A percentile compares a stretch with the other conserved stretches of the same genome.
phyloP scores from a whole-genome alignment of 2,113 vertebrate genomes.

The Coptodon rendalli region DNA sequence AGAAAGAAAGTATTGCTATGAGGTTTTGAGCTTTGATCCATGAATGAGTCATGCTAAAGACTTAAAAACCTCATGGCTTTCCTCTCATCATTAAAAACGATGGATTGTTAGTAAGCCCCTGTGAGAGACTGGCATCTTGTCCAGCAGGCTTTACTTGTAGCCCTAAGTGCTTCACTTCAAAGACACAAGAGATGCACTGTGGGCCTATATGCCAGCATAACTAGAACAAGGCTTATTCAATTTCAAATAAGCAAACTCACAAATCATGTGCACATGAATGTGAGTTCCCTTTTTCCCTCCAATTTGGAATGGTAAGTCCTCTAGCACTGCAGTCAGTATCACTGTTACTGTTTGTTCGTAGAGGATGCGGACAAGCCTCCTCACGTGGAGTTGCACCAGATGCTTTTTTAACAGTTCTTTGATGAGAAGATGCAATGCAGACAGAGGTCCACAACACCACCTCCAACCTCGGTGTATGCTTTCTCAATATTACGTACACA shows the following conservation, averaged over 20 bases:
- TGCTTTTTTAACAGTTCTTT: not conserved
- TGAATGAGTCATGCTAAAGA: slow-evolving; percentile 47
- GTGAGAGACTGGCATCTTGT: slow-evolving; percentile 53
- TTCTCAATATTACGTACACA: not conserved
- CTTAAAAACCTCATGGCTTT: slow-evolving; percentile 43
- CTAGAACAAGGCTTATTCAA: slow-evolving; percentile 23
- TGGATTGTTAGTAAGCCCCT: slow-evolving; percentile 44
- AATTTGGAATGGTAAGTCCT: not conserved
- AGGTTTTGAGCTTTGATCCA: slow-evolving; percentile 51
- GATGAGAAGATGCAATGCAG: not conserved
- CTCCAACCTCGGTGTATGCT: not conserved
- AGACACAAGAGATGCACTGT: slow-evolving; percentile 33
- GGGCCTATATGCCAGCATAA: slow-evolving; percentile 10
- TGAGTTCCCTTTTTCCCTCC: not conserved
- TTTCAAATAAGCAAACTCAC: slow-evolving; percentile 1
- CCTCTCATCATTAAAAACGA: slow-evolving; percentile 55
- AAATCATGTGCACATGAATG: not conserved
- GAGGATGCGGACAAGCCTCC: not conserved
- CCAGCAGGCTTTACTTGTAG: slow-evolving; percentile 42
- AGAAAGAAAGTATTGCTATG: slow-evolving; percentile 11
- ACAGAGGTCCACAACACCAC: not conserved
- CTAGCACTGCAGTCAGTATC: not conserved
- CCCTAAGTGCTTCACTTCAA: slow-evolving; percentile 52
- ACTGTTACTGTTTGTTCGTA: not conserved
- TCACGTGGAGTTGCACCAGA: not conserved